Evolutionary conservation across 2,113 vertebrate species (phyloP).

Genomic region (Alligator mississippiensis): DNA sequence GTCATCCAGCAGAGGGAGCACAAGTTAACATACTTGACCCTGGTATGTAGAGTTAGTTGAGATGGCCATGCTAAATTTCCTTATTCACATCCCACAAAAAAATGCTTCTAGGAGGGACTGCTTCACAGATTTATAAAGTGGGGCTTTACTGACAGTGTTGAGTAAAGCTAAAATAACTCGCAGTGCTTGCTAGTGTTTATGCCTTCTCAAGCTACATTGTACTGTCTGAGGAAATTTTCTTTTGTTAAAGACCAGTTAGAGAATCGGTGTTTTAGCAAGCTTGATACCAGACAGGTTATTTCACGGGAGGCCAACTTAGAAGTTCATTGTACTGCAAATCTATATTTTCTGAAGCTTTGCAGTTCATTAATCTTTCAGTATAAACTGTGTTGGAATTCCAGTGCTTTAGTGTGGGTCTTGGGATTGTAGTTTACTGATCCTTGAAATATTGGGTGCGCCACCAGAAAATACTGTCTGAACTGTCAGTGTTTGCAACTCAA

Average conservation of each 20-base stretch:
- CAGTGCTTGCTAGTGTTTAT: background rate
- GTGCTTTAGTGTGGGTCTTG: background rate
- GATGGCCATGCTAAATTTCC: background rate
- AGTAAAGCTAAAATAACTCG: background rate
- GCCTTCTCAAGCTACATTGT: background rate
- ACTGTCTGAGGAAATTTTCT: background rate
- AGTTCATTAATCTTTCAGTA: background rate
- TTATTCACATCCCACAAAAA: background rate
- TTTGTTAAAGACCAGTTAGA: background rate
- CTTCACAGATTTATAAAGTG: background rate
- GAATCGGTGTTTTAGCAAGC: background rate
- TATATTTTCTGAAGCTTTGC: background rate
- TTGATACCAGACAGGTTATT: background rate
- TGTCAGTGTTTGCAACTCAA: background rate
- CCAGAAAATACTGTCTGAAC: background rate
- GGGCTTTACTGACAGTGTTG: background rate
- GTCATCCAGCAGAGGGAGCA: background rate
- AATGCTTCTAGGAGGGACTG: background rate
- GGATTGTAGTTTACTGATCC: background rate
- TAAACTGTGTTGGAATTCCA: background rate
- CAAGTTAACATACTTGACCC: background rate
- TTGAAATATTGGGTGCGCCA: background rate
- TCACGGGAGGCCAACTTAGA: background rate
- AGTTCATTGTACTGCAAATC: background rate
- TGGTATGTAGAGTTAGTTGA: background rate